phyloP scores from a whole-genome alignment of 1,140 invertebrate genomes.

The Drosophila athabasca region DNA sequence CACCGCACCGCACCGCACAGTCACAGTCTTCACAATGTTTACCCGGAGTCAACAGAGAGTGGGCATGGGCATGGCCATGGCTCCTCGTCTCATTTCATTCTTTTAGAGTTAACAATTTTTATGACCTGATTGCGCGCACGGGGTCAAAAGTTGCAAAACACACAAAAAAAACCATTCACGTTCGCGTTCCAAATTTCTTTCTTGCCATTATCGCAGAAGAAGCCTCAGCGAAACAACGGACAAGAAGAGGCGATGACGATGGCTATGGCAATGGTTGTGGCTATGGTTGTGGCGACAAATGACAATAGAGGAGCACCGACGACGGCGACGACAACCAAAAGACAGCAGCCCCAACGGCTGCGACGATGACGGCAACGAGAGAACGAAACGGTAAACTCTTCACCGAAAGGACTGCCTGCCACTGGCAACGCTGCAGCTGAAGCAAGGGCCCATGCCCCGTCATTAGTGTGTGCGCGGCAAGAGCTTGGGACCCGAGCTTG shows the following conservation, averaged over 20 bases:
- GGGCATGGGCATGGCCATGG: neutral
- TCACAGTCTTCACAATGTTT: slow-evolving; percentile 36
- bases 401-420: slow-evolving; percentile 79
- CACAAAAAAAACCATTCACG: slow-evolving; percentile 37
- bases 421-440: slow-evolving; percentile 71
- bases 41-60: slow-evolving; percentile 33
- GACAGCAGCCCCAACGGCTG: slow-evolving; percentile 24
- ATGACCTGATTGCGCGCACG: slow-evolving; percentile 70
- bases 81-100: slow-evolving; percentile 4
- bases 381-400: slow-evolving; percentile 73
- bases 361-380: slow-evolving; percentile 31
- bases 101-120: slow-evolving; percentile 37
- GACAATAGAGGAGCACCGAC: slow-evolving; percentile 38
- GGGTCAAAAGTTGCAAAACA: slow-evolving; percentile 73
- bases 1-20: neutral
- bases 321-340: slow-evolving; percentile 42
- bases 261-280: slow-evolving; percentile 39
- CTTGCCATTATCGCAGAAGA: slow-evolving; percentile 65
- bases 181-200: slow-evolving; percentile 67
- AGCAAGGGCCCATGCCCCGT: slow-evolving; percentile 36
- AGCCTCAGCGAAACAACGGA: slow-evolving; percentile 12
- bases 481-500: no score
- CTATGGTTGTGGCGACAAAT: slow-evolving; percentile 25
- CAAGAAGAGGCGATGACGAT: slow-evolving; percentile 5
- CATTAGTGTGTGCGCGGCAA: neutral